Evolutionary conservation across 2,113 vertebrate species (phyloP).

Genomic region (Onychostruthus taczanowskii): DNA sequence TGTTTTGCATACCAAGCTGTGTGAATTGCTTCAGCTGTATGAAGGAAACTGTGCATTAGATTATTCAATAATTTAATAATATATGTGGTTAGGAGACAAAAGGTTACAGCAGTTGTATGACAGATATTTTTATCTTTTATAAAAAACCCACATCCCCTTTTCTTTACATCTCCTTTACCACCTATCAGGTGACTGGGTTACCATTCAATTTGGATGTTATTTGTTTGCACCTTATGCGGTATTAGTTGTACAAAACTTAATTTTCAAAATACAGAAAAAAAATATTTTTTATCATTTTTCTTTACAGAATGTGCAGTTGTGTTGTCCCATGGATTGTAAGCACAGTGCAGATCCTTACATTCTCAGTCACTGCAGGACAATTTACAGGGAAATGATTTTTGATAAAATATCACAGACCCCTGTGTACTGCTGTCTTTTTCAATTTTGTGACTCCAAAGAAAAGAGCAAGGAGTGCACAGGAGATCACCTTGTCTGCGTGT

Average conservation of each 20-base stretch:
- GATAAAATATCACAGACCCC: not conserved
- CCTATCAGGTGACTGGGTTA: not conserved
- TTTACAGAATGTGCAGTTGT: not conserved
- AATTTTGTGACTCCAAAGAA: not conserved
- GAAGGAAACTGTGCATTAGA: not conserved
- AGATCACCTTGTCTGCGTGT: not conserved
- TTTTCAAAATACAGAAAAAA: not conserved
- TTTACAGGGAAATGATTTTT: not conserved
- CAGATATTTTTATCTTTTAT: not conserved
- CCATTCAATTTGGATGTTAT: not conserved
- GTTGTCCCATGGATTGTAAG: not conserved
- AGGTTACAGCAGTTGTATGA: not conserved
- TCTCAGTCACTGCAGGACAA: not conserved
- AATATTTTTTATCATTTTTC: not conserved
- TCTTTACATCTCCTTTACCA: not conserved
- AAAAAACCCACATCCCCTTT: not conserved
- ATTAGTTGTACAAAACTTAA: not conserved
- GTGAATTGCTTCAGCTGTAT: conserved; percentile 40
- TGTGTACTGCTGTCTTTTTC: not conserved
- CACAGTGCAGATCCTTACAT: accelerated
- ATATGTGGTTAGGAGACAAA: not conserved
- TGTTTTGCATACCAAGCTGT: not conserved
- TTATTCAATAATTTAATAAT: not conserved
- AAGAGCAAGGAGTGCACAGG: not conserved
- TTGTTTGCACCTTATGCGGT: not conserved